Evolutionary conservation across 2,113 vertebrate genomes (phyloP).

Genomic region (Glareola pratincola): DNA sequence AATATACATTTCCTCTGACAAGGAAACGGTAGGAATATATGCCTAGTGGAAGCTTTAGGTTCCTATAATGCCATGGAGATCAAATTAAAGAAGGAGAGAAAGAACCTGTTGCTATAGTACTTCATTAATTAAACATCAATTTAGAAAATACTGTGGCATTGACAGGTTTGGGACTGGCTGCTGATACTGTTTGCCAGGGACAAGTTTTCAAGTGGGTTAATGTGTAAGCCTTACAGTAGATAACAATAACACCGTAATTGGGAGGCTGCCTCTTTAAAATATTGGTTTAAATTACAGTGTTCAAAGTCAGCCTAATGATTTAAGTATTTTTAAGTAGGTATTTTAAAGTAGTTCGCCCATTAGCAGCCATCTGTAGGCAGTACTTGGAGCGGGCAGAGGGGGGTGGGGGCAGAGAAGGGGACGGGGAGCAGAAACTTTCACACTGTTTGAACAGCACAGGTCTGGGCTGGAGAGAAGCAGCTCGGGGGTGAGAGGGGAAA

Average conservation of each 20-base stretch:
- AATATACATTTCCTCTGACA: constrained; percentile 54
- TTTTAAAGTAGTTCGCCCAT: neutral
- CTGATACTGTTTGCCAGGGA: neutral
- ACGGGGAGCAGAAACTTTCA: neutral
- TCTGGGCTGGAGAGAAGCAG: neutral
- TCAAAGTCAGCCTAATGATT: neutral
- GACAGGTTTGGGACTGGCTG: neutral
- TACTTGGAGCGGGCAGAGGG: neutral
- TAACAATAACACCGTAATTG: neutral
- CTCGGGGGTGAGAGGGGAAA: neutral
- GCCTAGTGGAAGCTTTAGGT: constrained; percentile 30
- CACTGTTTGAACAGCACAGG: rapidly evolving
- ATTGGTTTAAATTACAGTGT: neutral
- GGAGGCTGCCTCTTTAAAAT: neutral
- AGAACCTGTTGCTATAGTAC: constrained; percentile 21
- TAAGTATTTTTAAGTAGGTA: neutral
- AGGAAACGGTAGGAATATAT: neutral
- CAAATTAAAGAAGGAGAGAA: constrained; percentile 30
- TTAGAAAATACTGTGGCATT: constrained; percentile 19
- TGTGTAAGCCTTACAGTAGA: neutral
- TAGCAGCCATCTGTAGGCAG: neutral
- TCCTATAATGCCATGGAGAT: constrained; percentile 45
- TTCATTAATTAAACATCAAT: constrained; percentile 56
- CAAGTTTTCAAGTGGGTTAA: neutral
- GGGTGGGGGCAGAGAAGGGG: neutral